Evolutionary conservation across 2,888 invertebrate genomes (phyloP), one percentile per base, ranked within the genome.

Genomic region (Drosophila borealis): DNA sequence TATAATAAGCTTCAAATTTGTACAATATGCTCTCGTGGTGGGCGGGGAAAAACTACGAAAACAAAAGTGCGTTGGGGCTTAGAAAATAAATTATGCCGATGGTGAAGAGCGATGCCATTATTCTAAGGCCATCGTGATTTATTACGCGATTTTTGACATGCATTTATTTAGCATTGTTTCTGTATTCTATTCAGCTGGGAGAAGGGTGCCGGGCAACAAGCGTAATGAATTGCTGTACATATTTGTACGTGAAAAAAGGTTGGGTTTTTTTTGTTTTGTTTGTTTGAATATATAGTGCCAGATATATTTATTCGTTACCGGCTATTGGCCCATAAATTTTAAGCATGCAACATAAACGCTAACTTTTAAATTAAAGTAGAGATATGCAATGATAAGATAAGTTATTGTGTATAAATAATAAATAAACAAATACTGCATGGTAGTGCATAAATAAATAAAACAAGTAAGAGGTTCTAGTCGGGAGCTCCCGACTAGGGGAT

Each of bases 1-100:
- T 88, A 78, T 81, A 78, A 80, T 81, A 86, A 85, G 86, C 88
- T 82, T 60, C 53, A 80, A 82, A 88, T 83, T 88, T 78, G 80
- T 72, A 46, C 80, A 85, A 85, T 85, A 80, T 78, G 80, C 70
- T 72, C 33, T 5, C 3, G 49, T n/a, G 14, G 25, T 14, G 17
- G 10, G 3, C 3, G 11, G 0, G 0, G 14, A 29, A 14, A 51
- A 54, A 69, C 50, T 64, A 64, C 25, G 25, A 46, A 46, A 62
- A 21, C 48, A 70, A 70, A 63, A 66, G 57, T 49, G 65, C 53
- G 51, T 51, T 4, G 39, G 42, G 37, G 74, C 82, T 77, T 88
- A 77, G 85, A 71, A 81, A 74, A 85, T 88, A 85, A 82, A 82
- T 82, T 84, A 79, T 85, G 57, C 65, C 25, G 17, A 44, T 60